phyloP scores from a whole-genome alignment of 2,888 invertebrate genomes.

The Laspeyria flexula region DNA sequence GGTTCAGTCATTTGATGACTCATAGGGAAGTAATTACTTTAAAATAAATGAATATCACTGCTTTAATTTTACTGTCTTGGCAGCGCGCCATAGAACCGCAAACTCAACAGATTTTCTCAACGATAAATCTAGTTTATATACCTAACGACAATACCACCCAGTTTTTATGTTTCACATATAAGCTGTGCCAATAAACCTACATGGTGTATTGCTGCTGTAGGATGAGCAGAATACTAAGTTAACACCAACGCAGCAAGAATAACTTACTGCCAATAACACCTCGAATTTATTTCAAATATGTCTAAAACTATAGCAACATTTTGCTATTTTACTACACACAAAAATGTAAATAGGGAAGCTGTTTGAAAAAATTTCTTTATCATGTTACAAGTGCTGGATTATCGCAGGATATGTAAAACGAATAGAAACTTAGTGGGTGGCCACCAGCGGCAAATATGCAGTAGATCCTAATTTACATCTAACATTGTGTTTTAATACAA shows the following conservation, averaged over 20 bases:
- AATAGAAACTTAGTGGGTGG: neutral
- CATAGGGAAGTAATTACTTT: no score
- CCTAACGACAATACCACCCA: slow-evolving; percentile 2
- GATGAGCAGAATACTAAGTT: slow-evolving; percentile 9
- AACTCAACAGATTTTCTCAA: neutral
- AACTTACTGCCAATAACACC: slow-evolving; percentile 1
- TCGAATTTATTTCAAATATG: slow-evolving; percentile 5
- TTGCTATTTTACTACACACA: neutral
- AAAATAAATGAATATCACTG: no score
- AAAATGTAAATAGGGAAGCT: neutral
- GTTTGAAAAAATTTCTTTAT: neutral
- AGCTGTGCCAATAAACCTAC: slow-evolving; percentile 11
- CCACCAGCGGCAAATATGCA: slow-evolving; percentile 3
- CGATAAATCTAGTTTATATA: slow-evolving; percentile 2
- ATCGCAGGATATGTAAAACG: slow-evolving; percentile 4
- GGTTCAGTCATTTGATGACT: no score
- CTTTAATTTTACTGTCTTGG: no score
- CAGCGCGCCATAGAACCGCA: no score
- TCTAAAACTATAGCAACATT: neutral
- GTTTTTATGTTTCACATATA: slow-evolving; percentile 7
- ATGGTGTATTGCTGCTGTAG: slow-evolving; percentile 4
- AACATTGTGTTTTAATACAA: neutral
- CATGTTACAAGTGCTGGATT: neutral
- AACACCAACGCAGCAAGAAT: neutral
- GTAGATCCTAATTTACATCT: neutral